phyloP scores from a whole-genome alignment of 2,797 vertebrate species.

The Corythornis leucogaster region DNA sequence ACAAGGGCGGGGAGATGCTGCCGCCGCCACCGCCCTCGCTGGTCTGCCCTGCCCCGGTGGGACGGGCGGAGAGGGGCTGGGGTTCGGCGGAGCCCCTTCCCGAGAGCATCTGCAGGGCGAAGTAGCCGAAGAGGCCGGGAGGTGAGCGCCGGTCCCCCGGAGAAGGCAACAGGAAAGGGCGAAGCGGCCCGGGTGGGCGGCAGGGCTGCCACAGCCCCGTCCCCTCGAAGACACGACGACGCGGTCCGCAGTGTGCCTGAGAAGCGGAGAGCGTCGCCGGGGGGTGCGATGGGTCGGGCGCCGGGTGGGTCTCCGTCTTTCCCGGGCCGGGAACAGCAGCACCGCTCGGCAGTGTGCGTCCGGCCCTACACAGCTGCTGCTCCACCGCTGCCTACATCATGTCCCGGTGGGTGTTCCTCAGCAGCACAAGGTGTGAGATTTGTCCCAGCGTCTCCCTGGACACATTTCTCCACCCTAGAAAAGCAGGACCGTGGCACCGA shows the following conservation, averaged over 20 bases:
- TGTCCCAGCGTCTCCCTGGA: not conserved
- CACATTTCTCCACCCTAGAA: not conserved
- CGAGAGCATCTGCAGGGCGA: not conserved
- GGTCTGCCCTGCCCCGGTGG: too few species aligned
- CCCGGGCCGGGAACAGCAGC: too few species aligned
- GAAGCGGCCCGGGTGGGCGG: not conserved
- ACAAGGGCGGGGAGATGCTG: not conserved
- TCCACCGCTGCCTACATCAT: accelerated
- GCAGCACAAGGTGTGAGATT: accelerated
- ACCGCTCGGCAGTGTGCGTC: too few species aligned
- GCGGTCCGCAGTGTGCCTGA: not conserved
- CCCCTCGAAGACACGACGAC: not conserved
- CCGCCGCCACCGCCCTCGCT: not conserved
- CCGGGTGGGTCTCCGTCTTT: too few species aligned
- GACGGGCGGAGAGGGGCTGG: too few species aligned
- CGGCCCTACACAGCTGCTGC: not conserved
- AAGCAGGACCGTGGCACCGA: not conserved
- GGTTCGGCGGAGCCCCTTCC: accelerated
- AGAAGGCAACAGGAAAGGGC: not conserved
- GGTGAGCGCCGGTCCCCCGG: too few species aligned
- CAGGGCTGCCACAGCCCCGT: not conserved
- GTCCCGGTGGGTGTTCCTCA: not conserved
- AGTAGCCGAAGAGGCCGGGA: too few species aligned
- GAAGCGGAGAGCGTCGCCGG: not conserved
- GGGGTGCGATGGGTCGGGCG: not conserved